Percentiles rank a stretch among this genome's conserved stretches.
Evolutionary conservation across 2,797 vertebrate genomes (phyloP).

Genomic region (Microcaecilia unicolor): DNA sequence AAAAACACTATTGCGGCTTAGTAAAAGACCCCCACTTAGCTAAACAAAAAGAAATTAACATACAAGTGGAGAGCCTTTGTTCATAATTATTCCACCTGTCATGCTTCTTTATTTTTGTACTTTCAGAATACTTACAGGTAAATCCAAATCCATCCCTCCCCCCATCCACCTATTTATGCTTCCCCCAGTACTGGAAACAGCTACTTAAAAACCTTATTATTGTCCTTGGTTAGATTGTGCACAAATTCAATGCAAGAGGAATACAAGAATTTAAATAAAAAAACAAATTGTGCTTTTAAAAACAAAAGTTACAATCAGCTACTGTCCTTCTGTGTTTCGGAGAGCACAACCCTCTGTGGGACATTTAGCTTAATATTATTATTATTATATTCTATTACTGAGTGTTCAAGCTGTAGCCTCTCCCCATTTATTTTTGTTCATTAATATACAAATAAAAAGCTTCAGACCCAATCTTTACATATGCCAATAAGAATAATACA

Average conservation of each 20-base stretch:
- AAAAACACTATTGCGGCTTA: no score
- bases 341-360: conserved; percentile 41
- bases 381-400: conserved; percentile 43
- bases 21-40: no score
- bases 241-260: conserved; percentile 1
- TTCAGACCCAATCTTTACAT: not conserved
- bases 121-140: conserved; percentile 21
- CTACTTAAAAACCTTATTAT: no score
- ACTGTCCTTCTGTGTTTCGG: conserved; percentile 47
- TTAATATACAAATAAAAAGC: conserved; percentile 32
- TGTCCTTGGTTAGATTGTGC: conserved; percentile 3
- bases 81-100: no score
- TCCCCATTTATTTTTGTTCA: conserved; percentile 14
- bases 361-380: conserved; percentile 39
- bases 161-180: conserved; percentile 3
- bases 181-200: no score
- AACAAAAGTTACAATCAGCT: conserved; percentile 55
- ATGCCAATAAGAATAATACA: conserved; percentile 28
- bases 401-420: conserved; percentile 24
- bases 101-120: no score
- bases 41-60: no score
- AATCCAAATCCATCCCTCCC: not conserved
- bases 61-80: no score
- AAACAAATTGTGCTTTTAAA: conserved; percentile 63
- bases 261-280: conserved; percentile 33